Percentiles rank a stretch among this genome's conserved stretches.
phyloP scores from a whole-genome alignment of 2,888 invertebrate genomes.

The Iphiclides podalirius region DNA sequence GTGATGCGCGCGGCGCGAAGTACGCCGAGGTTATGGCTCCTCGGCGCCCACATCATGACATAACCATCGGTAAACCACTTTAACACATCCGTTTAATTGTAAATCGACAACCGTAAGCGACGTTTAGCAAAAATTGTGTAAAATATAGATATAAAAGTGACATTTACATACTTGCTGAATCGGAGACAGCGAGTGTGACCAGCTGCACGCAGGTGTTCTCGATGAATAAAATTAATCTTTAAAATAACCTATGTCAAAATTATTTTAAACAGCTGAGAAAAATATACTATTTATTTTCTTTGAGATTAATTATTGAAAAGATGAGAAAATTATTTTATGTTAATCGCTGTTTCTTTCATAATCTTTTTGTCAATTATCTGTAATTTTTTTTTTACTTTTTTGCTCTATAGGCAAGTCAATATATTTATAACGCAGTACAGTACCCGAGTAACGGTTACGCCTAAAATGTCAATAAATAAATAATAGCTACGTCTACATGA shows the following conservation, averaged over 20 bases:
- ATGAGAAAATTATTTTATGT: too few species aligned
- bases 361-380: too few species aligned
- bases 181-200: conserved; percentile 74
- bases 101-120: conserved; percentile 36
- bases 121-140: conserved; percentile 46
- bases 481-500: too few species aligned
- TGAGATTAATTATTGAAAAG: too few species aligned
- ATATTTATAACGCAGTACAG: too few species aligned
- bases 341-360: too few species aligned
- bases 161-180: conserved; percentile 80
- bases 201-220: conserved; percentile 59
- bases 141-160: conserved; percentile 64
- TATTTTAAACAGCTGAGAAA: too few species aligned
- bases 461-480: too few species aligned
- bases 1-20: conserved; percentile 52
- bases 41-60: conserved; percentile 45
- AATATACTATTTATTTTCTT: too few species aligned
- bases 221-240: conserved; percentile 44
- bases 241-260: conserved; percentile 21
- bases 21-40: conserved; percentile 63
- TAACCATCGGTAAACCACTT: conserved; percentile 30
- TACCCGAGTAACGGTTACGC: too few species aligned
- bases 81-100: conserved; percentile 34
- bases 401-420: too few species aligned
- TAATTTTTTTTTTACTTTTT: too few species aligned